Base-by-base conservation (phyloP, 2,888 invertebrate genomes). In the Catocala fraxini region DNA sequence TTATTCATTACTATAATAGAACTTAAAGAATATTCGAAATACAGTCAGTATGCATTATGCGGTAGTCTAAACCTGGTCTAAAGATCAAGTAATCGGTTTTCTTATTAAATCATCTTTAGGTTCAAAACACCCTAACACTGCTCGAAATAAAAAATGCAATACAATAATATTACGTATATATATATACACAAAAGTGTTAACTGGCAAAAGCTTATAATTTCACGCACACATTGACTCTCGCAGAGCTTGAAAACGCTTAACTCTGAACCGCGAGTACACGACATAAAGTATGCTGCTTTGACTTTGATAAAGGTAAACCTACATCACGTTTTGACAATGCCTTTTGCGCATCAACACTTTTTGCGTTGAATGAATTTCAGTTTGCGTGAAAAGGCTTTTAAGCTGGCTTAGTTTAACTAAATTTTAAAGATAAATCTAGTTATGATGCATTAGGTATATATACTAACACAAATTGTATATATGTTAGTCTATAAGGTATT, bases 231-330 rank as follows among this genome's bases (percentile, higher is more conserved):
- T 58, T 58, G 49, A 51, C 42, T 15, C 35, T 15, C 42, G 59
- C 46, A 55, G 15, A 57, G 57, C 56, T 41, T 55, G 39, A 55
- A 51, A 54, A 13, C 39, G 47, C 53, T 56, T 55, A 55, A 51
- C 46, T 51, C 48, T 35, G 10, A 42, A 5, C 35, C 35, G 7
- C 35, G n/a, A 42, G 13, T 15, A 48, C 4, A 7, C 47, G 6
- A 9, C 51, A 48, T 34, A 48, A 7, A 47, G 25, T 47, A 47
- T 47, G 11, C 46, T 5, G n/a, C 42, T 35, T 45, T 59, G 6
- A 41, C 52, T 56, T 47, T 43, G 43, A 49, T 49, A 42, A 46
- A 46, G 35, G 12, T 34, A 59, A 39, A 51, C 49, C 45, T 43
- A 43, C 33, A 54, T 45, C 41, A 55, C 12, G 25, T 39, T 55